Conservation (phyloP, 2,797 vertebrate genomes). For the Poeciliopsis gracilis region DNA sequence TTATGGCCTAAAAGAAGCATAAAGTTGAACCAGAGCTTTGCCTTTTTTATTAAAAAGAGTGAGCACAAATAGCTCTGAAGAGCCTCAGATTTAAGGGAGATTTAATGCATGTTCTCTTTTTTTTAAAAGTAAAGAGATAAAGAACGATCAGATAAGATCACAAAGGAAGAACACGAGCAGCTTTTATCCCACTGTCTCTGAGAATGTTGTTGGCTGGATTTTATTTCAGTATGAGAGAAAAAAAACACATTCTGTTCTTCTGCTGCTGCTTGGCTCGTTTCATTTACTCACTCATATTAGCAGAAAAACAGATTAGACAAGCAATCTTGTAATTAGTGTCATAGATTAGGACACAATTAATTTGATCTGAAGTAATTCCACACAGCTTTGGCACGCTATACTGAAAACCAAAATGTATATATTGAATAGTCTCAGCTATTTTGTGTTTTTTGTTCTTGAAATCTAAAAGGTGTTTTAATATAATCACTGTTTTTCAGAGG, state of each 20-base stretch:
- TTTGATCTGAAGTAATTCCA: conserved; percentile 30
- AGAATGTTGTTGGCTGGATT: conserved; percentile 53
- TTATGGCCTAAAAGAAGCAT: conserved; percentile 51
- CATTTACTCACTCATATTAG: conserved; percentile 11
- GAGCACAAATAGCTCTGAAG: conserved; percentile 28
- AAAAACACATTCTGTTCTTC: conserved; percentile 35
- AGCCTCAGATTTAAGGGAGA: conserved; percentile 50
- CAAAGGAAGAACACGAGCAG: conserved; percentile 54
- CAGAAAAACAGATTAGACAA: conserved; percentile 13
- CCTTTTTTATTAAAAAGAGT: conserved; percentile 48
- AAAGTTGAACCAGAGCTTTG: conserved; percentile 50
- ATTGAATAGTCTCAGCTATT: not conserved
- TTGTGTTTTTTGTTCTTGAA: not conserved
- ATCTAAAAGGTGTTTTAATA: not conserved
- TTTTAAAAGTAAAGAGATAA: conserved; percentile 74
- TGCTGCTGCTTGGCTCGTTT: conserved; percentile 18
- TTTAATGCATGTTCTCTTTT: conserved; percentile 64
- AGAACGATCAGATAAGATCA: conserved; percentile 73
- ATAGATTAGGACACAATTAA: conserved; percentile 30
- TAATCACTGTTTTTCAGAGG: not conserved
- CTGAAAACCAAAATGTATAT: not conserved
- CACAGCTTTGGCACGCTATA: not conserved
- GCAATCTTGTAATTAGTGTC: conserved; percentile 25
- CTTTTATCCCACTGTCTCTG: conserved; percentile 63
- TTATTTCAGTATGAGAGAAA: conserved; percentile 41